Base-by-base conservation (phyloP, 2,888 invertebrate species). In the Macrosiphum euphorbiae region DNA sequence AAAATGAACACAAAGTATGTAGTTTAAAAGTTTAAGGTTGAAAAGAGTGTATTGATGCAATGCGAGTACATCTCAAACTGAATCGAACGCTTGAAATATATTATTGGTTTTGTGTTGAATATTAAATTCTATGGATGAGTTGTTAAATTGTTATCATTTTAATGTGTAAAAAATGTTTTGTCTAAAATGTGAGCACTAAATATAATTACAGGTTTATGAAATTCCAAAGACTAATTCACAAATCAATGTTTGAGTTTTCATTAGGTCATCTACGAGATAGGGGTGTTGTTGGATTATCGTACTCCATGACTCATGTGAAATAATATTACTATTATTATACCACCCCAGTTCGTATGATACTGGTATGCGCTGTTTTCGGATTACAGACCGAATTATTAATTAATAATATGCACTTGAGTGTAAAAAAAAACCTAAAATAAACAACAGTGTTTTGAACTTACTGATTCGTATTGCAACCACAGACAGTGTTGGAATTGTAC, bases 401-500 rank as follows among this genome's bases (percentile, higher is more conserved):
- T 58, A 58, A 58, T 44, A 85, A 44, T 24, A 85, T 55, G 55
- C 11, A 78, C 11, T 90, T 28, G 24, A 35, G 35, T 7, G n/a
- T 78, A 24, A 78, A 78, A 78, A 35, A 35, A 78, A 26, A 58
- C 4, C 8, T 78, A 8, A 20, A 78, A 78, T 78, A 8, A 20
- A 35, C 78, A 35, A 20, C 78, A 35, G 28, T 61, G 44, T 41
- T 28, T 87, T 4, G 16, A 44, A 94, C 94, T 94, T 92, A 95
- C 95, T 94, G 94, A 91, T 94, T 95, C 95, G 90, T 94, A 94
- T 94, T 95, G 94, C 67, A 94, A 92, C 94, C 94, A 95, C 67
- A 95, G 85, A 50, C 95, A 95, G 90, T 95, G 95, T 91, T 95
- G 95, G 93, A 95, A 95, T 85, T 95, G 95, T n/a, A 95, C 94